phyloP scores from a whole-genome alignment of 2,888 invertebrate species.

The Pocota personata region DNA sequence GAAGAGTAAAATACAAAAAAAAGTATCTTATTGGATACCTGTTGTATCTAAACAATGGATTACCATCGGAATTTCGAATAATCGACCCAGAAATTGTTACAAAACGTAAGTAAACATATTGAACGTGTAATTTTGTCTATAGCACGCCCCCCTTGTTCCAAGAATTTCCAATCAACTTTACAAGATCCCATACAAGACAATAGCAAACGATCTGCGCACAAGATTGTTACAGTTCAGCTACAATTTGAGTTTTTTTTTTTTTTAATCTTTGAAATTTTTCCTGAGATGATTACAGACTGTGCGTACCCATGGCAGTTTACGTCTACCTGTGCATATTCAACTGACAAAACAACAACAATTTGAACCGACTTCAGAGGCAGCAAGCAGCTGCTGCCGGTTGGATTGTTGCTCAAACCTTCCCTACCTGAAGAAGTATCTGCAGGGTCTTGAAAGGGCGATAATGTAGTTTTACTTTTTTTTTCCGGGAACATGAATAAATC shows the following conservation, averaged over 20 bases:
- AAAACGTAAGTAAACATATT: constrained; percentile 49
- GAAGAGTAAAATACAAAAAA: constrained; percentile 4
- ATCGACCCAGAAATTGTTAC: neutral
- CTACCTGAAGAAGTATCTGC: constrained; percentile 47
- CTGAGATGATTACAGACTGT: constrained; percentile 44
- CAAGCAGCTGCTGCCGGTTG: constrained; percentile 7
- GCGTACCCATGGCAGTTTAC: neutral
- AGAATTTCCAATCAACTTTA: constrained; percentile 33
- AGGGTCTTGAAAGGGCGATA: constrained; percentile 31
- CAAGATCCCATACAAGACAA: neutral
- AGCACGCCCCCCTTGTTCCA: constrained; percentile 30
- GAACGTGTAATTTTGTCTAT: constrained; percentile 14
- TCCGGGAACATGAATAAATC: constrained; percentile 36
- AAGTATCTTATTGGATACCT: constrained; percentile 26
- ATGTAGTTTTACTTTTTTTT: constrained; percentile 14
- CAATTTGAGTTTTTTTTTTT: neutral
- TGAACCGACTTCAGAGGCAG: constrained; percentile 1
- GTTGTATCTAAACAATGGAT: constrained; percentile 45
- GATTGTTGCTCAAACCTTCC: constrained; percentile 4
- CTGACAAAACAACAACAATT: constrained; percentile 28
- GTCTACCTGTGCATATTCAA: constrained; percentile 26
- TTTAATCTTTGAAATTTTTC: constrained; percentile 3
- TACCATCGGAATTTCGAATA: constrained; percentile 45
- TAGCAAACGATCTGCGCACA: neutral
- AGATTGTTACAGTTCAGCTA: constrained; percentile 30